Evolutionary conservation across 2,888 invertebrate genomes (phyloP).

Genomic region (Amiota communis): DNA sequence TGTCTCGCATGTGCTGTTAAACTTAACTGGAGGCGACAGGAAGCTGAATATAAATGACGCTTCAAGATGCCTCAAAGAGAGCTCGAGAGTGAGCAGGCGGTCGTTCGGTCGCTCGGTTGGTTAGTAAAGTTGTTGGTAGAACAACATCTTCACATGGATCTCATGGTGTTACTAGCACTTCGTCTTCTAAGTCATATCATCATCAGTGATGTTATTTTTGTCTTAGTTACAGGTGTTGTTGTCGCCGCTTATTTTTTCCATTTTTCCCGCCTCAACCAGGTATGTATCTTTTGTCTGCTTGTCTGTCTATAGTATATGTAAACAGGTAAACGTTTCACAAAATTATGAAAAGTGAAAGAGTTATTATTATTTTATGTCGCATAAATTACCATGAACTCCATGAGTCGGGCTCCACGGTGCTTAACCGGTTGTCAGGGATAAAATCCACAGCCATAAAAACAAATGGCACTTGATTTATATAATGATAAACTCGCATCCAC

Average conservation of each 20-base stretch:
- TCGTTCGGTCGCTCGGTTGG: neutral
- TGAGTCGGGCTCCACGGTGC: constrained; percentile 7
- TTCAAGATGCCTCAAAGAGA: neutral
- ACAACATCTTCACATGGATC: neutral
- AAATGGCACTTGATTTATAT: constrained; percentile 36
- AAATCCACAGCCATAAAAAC: constrained; percentile 15
- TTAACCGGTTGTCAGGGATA: neutral
- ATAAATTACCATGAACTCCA: constrained; percentile 54
- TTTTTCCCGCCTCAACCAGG: neutral
- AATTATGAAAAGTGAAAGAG: constrained; percentile 59
- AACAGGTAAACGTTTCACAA: constrained; percentile 55
- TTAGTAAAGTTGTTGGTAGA: neutral
- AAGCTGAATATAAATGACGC: constrained; percentile 39
- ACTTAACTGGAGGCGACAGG: constrained; percentile 58
- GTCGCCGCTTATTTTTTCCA: constrained; percentile 12
- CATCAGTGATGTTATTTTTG: constrained; percentile 7
- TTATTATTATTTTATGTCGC: constrained; percentile 61
- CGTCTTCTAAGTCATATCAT: constrained; percentile 12
- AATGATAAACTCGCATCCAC: constrained; percentile 31
- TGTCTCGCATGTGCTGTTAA: constrained; percentile 55
- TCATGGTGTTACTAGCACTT: constrained; percentile 5
- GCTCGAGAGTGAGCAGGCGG: too few species aligned
- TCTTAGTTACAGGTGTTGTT: constrained; percentile 7
- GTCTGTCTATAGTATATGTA: constrained; percentile 36
- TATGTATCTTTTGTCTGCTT: constrained; percentile 9